These are phyloP conservation scores for Scolopax mira DNA, from an alignment of 2,113 vertebrate species.

Conservation along the genomic window DNA sequence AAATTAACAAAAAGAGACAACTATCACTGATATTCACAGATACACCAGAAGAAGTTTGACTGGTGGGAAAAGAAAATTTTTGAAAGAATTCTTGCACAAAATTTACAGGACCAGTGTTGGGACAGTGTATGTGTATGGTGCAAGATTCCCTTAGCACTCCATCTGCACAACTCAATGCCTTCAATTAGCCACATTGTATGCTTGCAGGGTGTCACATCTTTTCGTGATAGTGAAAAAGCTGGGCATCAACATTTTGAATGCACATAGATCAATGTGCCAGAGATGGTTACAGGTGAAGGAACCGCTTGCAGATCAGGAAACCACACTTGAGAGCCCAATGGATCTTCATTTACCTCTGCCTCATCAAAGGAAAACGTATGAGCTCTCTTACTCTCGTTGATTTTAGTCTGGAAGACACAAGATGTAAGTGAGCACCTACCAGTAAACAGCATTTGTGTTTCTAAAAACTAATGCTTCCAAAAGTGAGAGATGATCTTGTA, in stretches of 20 bases:
- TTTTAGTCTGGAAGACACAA: background rate
- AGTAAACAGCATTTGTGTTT: background rate
- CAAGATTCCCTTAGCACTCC: background rate
- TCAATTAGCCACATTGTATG: background rate
- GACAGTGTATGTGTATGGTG: background rate
- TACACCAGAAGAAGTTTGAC: background rate
- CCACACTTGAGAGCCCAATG: background rate
- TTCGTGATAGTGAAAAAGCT: background rate
- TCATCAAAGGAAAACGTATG: accelerated
- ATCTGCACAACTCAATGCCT: background rate
- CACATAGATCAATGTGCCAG: background rate
- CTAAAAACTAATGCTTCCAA: background rate
- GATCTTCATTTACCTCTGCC: background rate
- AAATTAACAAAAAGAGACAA: background rate
- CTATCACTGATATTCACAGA: background rate
- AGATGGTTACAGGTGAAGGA: background rate
- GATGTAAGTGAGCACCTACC: background rate
- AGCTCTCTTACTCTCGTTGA: background rate
- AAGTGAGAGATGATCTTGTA: background rate
- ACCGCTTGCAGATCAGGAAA: background rate
- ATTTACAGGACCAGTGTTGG: background rate
- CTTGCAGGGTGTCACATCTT: background rate
- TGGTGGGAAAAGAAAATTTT: background rate
- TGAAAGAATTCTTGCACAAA: background rate
- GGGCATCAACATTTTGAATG: background rate